phyloP scores from a whole-genome alignment of 2,113 vertebrate species.

The Lophura nycthemera region DNA sequence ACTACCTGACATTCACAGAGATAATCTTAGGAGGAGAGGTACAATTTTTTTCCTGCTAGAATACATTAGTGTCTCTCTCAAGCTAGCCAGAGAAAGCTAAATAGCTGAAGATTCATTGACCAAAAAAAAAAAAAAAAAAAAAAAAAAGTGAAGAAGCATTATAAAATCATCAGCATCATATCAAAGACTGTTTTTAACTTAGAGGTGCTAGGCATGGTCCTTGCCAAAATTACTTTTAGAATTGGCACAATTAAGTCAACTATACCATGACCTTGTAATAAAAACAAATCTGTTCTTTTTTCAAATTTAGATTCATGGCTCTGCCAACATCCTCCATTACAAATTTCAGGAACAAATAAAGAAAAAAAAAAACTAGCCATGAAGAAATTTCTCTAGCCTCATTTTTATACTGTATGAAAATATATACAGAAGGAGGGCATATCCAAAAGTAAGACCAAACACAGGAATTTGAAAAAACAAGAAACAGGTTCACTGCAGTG shows the following conservation, averaged over 20 bases:
- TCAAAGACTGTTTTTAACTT: background rate
- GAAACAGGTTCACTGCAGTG: accelerated
- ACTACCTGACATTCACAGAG: background rate
- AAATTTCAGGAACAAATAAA: background rate
- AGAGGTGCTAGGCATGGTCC: background rate
- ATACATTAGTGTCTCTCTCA: background rate
- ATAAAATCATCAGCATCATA: background rate
- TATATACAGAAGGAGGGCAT: background rate
- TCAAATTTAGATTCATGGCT: background rate
- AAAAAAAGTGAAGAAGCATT: background rate
- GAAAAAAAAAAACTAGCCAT: background rate
- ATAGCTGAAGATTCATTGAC: background rate
- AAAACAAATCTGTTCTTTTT: background rate
- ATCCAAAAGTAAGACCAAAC: background rate
- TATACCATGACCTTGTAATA: background rate
- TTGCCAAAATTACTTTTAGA: background rate
- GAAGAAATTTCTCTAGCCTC: background rate
- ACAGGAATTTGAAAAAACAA: background rate
- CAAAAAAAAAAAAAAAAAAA: background rate
- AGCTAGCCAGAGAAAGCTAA: background rate
- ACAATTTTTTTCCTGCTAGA: background rate
- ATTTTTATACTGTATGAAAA: background rate
- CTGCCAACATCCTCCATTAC: background rate
- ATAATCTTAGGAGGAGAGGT: background rate
- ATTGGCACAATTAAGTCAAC: background rate